Evolutionary conservation across 2,113 vertebrate genomes (phyloP), one percentile per base, ranked within the genome.

Genomic region (Agapornis roseicollis): DNA sequence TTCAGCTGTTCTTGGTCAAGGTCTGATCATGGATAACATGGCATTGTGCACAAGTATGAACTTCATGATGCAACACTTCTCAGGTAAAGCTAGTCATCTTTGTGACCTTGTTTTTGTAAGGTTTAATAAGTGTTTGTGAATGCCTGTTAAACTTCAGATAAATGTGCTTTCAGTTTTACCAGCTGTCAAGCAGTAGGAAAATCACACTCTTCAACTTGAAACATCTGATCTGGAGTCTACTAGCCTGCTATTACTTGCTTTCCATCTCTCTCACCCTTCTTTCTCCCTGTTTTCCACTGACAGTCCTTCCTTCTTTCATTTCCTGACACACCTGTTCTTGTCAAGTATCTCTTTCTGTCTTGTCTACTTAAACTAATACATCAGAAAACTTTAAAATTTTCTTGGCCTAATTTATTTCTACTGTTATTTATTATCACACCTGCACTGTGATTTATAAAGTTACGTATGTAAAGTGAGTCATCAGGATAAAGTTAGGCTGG

Each of bases 1-100:
- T 25, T 52, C n/a, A 42, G 55, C 78, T 55, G n/a, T 60, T 55
- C 42, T 10, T 19, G 29, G 74, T 6, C 24, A 47, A 44, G n/a
- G 4, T 19, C 20, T 60, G 14, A 16, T 17, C 6, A 3, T 2
- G 0, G 25, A 6, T 49, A n/a, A 46, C 4, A 1, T 8, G 19
- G 17, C 16, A 2, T 19, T 39, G 24, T 27, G 3, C 17, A 3
- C 58, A 24, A 83, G 55, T 61, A 70, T 9, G 11, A 27, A 9
- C 23, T 83, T 73, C 29, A 7, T 8, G 13, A 11, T 56, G 19
- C 20, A 29, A 2, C 3, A 0, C 50, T 85, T 85, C 58, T 44
- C 41, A 47, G 18, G 7, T 14, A 47, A 88, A 85, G 37, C 47
- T 19, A 42, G 15, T 55, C 28, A 24, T 44, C 50, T 71, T 39